Base-by-base conservation (phyloP, 2,888 invertebrate genomes). In the Laspeyria flexula region DNA sequence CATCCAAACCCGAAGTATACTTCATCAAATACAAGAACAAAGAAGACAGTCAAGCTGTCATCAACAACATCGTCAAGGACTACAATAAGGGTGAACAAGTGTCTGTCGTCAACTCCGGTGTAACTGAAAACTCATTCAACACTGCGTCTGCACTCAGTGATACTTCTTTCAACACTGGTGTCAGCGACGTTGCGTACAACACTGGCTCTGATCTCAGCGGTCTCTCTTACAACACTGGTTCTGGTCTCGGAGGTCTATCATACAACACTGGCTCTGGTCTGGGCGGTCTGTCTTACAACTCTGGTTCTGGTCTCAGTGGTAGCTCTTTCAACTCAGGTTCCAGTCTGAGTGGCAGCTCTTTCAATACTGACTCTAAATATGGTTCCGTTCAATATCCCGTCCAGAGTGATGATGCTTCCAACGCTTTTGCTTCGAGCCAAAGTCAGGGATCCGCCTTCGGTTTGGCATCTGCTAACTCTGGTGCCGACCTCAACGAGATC, bases 21-120 rank as follows among this genome's bases (percentile, higher is more conserved):
- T 96, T 96, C 90, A 95, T 96, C 88, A 94, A 95, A 65, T 96
- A 96, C 91, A 95, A 95, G 87, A 94, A 95, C 54, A 95, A 95
- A 88, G 86, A 87, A 49, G 90, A 90, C 47, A 83, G 85, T n/a
- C 84, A 90, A 68, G 62, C 87, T 12, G 86, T 90, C 3, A 91
- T 91, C 49, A 81, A 90, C 63, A 87, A 90, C 58, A 91, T 92
- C 38, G 92, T 92, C 11, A 82, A 75, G 52, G 88, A 90, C 54
- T 88, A 87, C 69, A 85, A 78, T 54, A 78, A 80, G 49, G 72
- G 71, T 3, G 55, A 77, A n/a, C 46, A 69, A 11, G 58, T 70
- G 10, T 43, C 65, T 4, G 50, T 58, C 16, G 15, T 48, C 3
- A 54, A 55, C 31, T 51, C 65, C 5, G 63, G 49, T n/a, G 29